A percentile compares a stretch with the other conserved stretches of the same genome.
phyloP scores from a whole-genome alignment of 2,113 vertebrate species.

The Corythoichthys intestinalis region DNA sequence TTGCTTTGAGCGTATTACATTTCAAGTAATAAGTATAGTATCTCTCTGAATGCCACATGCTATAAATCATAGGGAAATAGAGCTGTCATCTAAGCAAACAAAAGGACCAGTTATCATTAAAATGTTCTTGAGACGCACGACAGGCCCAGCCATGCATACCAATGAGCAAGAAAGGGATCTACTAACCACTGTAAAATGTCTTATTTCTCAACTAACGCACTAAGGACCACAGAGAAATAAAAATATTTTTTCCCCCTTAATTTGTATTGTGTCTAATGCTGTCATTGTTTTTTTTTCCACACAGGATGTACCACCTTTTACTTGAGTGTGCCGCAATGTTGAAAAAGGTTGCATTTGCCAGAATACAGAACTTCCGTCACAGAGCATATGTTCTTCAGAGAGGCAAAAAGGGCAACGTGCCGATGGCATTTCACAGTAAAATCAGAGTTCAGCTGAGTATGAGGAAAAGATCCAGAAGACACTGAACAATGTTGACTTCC shows the following conservation, averaged over 20 bases:
- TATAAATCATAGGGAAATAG: conserved; percentile 72
- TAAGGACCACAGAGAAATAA: conserved; percentile 13
- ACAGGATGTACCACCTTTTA: conserved; percentile 1
- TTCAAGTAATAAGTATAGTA: conserved; percentile 74
- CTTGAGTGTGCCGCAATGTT: conserved; percentile 1
- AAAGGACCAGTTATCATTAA: conserved; percentile 69
- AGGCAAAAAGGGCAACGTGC: conserved; percentile 12
- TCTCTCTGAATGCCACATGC: conserved; percentile 67
- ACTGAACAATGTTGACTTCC: conserved; percentile 35
- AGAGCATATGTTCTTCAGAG: conserved; percentile 11
- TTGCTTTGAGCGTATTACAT: conserved; percentile 66
- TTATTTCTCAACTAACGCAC: background rate
- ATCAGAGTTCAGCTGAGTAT: conserved; percentile 1
- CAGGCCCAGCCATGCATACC: conserved; percentile 47
- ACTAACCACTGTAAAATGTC: conserved; percentile 32
- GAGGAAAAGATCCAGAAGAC: conserved; percentile 24
- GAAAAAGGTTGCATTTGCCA: conserved; percentile 9
- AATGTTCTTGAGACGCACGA: conserved; percentile 48
- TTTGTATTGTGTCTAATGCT: conserved; percentile 21
- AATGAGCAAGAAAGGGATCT: conserved; percentile 47
- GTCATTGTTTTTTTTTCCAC: conserved; percentile 6
- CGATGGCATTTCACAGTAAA: conserved; percentile 19
- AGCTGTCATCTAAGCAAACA: conserved; percentile 73
- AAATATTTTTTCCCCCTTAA: conserved; percentile 1
- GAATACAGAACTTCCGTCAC: background rate